phyloP scores from a whole-genome alignment of 2,888 invertebrate genomes.

The Acanthococcus lagerstroemiae region DNA sequence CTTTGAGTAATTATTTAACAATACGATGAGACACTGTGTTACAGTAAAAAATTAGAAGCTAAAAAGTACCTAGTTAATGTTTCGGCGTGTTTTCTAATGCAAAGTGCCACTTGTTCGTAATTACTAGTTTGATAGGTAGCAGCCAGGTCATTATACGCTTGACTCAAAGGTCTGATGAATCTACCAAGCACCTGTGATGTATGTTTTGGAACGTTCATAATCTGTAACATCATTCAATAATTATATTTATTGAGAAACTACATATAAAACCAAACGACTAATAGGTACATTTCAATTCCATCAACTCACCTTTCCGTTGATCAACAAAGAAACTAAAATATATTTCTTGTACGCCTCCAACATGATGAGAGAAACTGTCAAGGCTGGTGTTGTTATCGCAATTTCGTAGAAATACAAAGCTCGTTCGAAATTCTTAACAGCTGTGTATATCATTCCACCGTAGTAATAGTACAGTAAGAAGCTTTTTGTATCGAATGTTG shows the following conservation, averaged over 20 bases:
- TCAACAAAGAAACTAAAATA: slow-evolving; percentile 78
- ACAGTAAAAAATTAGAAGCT: neutral
- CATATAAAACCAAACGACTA: neutral
- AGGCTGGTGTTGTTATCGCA: slow-evolving; percentile 86
- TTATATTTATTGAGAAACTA: neutral
- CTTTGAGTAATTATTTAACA: neutral
- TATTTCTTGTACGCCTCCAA: slow-evolving; percentile 95
- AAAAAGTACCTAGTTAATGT: slow-evolving; percentile 41
- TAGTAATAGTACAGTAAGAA: slow-evolving; percentile 93
- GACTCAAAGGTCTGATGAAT: slow-evolving; percentile 73
- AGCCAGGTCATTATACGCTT: slow-evolving; percentile 79
- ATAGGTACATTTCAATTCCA: neutral
- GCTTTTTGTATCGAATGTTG: slow-evolving; percentile 74
- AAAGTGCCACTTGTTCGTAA: slow-evolving; percentile 56
- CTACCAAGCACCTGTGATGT: slow-evolving; percentile 80
- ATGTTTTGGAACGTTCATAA: slow-evolving; percentile 65
- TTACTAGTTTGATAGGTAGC: slow-evolving; percentile 67
- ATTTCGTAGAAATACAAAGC: slow-evolving; percentile 94
- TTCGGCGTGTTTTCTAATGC: slow-evolving; percentile 69
- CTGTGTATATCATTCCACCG: slow-evolving; percentile 94
- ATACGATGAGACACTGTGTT: neutral
- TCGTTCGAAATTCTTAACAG: slow-evolving; percentile 82
- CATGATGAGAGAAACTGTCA: slow-evolving; percentile 93
- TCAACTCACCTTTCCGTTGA: slow-evolving; percentile 75
- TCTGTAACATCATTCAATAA: slow-evolving; percentile 39